phyloP scores from a whole-genome alignment of 1,140 invertebrate genomes.

The Oncopeltus fasciatus region DNA sequence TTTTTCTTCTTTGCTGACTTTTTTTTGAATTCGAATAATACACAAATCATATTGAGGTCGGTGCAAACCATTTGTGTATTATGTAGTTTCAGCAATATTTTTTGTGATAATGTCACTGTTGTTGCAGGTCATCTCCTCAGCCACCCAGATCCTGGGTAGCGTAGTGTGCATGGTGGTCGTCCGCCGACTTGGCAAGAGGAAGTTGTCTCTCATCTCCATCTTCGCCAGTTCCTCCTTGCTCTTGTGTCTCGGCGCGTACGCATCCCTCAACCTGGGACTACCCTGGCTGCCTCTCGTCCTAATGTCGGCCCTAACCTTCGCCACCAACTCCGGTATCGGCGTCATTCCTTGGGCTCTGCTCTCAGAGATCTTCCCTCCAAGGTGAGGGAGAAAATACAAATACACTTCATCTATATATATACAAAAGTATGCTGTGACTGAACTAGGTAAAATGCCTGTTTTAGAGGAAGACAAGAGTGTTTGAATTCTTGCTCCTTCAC shows the following conservation, averaged over 20 bases:
- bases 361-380: constrained; percentile 26
- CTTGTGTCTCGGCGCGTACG: constrained; percentile 20
- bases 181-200: constrained; percentile 28
- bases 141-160: constrained; percentile 14
- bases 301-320: constrained; percentile 21
- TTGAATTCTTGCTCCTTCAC: too few species aligned
- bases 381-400: constrained; percentile 17
- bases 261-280: constrained; percentile 1
- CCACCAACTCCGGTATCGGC: constrained; percentile 21
- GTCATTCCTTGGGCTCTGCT: constrained; percentile 26
- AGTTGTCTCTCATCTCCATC: constrained; percentile 29
- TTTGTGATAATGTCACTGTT: too few species aligned
- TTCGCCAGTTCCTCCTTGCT: constrained; percentile 19
- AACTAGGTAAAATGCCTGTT: too few species aligned
- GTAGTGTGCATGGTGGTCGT: constrained; percentile 20
- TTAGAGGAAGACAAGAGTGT: too few species aligned
- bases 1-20: too few species aligned
- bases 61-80: too few species aligned
- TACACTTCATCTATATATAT: too few species aligned
- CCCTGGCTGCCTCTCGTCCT: constrained; percentile 22
- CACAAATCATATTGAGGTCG: too few species aligned
- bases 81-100: too few species aligned
- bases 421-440: too few species aligned
- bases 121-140: constrained; percentile 17
- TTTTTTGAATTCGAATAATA: too few species aligned